Percentiles rank a stretch among this genome's conserved stretches.
Conservation (phyloP, 2,113 vertebrate species). For the Brachyistius frenatus region DNA sequence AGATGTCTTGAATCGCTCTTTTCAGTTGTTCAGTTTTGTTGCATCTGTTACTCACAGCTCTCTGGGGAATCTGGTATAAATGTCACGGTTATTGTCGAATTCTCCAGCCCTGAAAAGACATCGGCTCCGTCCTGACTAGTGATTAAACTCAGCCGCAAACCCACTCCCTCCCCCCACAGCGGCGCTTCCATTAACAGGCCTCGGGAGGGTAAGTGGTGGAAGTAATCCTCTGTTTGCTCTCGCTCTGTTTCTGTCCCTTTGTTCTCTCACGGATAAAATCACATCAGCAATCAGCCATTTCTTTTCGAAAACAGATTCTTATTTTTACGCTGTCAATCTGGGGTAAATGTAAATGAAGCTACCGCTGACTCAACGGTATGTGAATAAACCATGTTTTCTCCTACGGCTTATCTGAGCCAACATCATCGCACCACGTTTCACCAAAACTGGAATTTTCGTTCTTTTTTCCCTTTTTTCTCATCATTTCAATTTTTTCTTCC, state of each 20-base stretch:
- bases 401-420: too few relatives aligned
- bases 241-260: conserved; percentile 21
- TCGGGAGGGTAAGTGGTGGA: conserved; percentile 74
- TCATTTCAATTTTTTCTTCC: too few relatives aligned
- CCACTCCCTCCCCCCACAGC: conserved; percentile 23
- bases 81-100: background rate
- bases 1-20: background rate
- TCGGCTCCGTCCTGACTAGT: background rate
- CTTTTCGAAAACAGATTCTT: background rate
- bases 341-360: conserved; percentile 8
- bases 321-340: background rate
- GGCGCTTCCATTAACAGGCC: conserved; percentile 64
- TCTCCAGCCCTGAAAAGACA: background rate
- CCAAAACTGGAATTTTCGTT: too few relatives aligned
- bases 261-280: conserved; percentile 54
- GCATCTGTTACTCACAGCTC: background rate
- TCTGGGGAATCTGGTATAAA: conserved; percentile 12
- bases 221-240: conserved; percentile 71
- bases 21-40: background rate
- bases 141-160: background rate
- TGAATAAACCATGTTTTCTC: too few relatives aligned
- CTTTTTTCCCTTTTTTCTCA: too few relatives aligned
- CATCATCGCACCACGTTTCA: too few relatives aligned
- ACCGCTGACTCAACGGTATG: background rate
- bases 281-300: conserved; percentile 41